These are phyloP conservation scores for Cybosia mesomella DNA, from an alignment of 2,888 invertebrate genomes.

Conservation along the genomic window DNA sequence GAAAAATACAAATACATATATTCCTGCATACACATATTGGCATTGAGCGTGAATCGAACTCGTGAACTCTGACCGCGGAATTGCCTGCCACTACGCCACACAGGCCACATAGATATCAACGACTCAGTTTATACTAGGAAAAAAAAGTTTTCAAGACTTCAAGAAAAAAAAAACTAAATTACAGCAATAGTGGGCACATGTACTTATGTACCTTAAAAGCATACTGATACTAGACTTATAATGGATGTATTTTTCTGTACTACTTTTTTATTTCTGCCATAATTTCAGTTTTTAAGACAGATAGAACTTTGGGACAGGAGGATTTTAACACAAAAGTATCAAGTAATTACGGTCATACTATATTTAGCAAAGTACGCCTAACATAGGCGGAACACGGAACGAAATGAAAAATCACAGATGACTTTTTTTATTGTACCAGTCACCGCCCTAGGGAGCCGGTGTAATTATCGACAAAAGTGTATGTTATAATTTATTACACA, in stretches of 20 bases:
- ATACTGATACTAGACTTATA: too few species aligned
- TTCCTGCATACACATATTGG: neutral
- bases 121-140: too few species aligned
- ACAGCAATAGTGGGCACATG: too few species aligned
- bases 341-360: constrained; percentile 47
- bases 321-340: constrained; percentile 49
- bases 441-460: constrained; percentile 72
- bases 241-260: neutral
- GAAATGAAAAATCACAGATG: constrained; percentile 85
- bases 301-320: too few species aligned
- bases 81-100: neutral
- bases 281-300: neutral
- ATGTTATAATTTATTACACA: constrained; percentile 39
- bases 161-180: too few species aligned
- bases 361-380: constrained; percentile 58
- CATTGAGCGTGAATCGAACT: too few species aligned
- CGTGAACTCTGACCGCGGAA: neutral
- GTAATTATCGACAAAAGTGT: constrained; percentile 73
- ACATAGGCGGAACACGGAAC: constrained; percentile 73
- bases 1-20: neutral
- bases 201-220: too few species aligned
- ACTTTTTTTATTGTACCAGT: constrained; percentile 78
- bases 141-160: too few species aligned
- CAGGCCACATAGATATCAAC: too few species aligned
- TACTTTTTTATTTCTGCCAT: neutral